phyloP scores from a whole-genome alignment of 2,113 vertebrate genomes.

The Diphyllodes magnificus region DNA sequence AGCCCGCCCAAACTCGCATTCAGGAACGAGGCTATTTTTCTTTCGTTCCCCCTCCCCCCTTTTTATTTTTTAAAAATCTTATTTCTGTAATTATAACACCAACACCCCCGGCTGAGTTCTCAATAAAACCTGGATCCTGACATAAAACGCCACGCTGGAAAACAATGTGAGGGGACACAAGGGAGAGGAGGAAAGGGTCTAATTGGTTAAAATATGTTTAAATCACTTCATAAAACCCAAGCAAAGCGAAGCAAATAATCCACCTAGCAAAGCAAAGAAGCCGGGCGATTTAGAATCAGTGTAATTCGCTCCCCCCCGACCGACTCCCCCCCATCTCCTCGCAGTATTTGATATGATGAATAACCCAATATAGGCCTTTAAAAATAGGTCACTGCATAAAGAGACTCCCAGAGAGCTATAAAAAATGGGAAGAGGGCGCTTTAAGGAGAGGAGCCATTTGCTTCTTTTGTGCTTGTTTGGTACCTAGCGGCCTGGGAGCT shows the following conservation, averaged over 20 bases:
- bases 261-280: conserved; percentile 52
- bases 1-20: background rate
- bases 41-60: rapidly evolving
- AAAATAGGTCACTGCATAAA: conserved; percentile 73
- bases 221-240: conserved; percentile 57
- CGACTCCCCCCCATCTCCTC: conserved; percentile 39
- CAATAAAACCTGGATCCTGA: conserved; percentile 23
- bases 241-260: conserved; percentile 47
- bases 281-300: conserved; percentile 51
- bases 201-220: conserved; percentile 63
- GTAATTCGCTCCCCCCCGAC: conserved; percentile 46
- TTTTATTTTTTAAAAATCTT: rapidly evolving
- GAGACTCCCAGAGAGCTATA: conserved; percentile 72
- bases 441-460: conserved; percentile 67
- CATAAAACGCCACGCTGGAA: conserved; percentile 36
- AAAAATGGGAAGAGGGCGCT: conserved; percentile 66
- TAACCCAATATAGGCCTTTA: conserved; percentile 72
- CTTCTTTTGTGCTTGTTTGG: conserved; percentile 54
- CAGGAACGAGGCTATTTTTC: background rate
- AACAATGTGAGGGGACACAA: conserved; percentile 38
- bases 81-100: conserved; percentile 40
- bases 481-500: conserved; percentile 33
- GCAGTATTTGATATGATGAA: conserved; percentile 67
- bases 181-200: conserved; percentile 51
- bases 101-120: conserved; percentile 14